Percentiles rank a stretch among this genome's conserved stretches.
Conservation (phyloP, 2,113 vertebrate species). For the Castor canadensis region DNA sequence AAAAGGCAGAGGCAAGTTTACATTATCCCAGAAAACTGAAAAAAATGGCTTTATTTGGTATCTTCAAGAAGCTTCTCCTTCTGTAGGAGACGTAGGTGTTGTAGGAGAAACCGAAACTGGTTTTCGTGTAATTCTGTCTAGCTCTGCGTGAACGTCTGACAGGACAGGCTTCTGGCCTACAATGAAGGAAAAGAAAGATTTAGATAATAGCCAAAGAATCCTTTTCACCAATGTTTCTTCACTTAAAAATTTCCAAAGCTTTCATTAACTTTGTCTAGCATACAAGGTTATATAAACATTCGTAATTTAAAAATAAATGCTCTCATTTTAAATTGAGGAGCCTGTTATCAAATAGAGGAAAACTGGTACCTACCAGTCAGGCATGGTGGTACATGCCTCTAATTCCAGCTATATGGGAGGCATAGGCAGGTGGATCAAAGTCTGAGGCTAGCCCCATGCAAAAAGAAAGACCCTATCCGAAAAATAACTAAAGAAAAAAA, state of each 20-base stretch:
- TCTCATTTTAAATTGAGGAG: background rate
- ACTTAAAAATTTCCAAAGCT: background rate
- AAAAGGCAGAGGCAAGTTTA: conserved; percentile 88
- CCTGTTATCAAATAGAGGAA: background rate
- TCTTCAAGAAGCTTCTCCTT: conserved; percentile 97
- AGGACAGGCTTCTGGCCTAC: conserved; percentile 96
- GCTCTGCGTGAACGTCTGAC: conserved; percentile 97
- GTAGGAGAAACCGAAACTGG: conserved; percentile 92
- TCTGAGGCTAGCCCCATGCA: too few species aligned
- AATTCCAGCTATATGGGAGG: too few species aligned
- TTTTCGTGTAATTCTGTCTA: conserved; percentile 97
- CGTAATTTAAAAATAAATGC: conserved; percentile 17
- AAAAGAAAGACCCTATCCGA: too few species aligned
- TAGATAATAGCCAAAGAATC: background rate
- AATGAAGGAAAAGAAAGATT: conserved; percentile 39
- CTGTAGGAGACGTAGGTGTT: conserved; percentile 89
- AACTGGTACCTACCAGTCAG: background rate
- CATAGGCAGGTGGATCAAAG: too few species aligned
- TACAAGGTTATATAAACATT: background rate
- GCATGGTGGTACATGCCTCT: too few species aligned
- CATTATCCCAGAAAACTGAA: conserved; percentile 83
- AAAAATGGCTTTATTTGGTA: conserved; percentile 86
- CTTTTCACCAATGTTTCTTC: background rate
- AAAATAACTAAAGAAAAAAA: too few species aligned
- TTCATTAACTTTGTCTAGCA: background rate